phyloP scores from a whole-genome alignment of 2,797 vertebrate species.

The Typhlichthys subterraneus region DNA sequence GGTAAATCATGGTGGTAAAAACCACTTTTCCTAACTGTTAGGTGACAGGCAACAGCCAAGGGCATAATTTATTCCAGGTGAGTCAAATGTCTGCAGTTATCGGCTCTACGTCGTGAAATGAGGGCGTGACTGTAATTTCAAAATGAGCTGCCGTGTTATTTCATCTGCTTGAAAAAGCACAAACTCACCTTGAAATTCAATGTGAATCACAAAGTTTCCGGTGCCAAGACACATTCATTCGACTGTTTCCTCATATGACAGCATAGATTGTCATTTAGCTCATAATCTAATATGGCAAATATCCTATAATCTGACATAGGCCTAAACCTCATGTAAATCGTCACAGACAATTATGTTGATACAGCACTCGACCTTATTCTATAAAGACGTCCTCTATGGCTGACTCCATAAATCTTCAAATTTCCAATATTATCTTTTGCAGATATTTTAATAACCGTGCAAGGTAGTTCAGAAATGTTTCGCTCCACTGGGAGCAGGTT shows the following conservation, averaged over 20 bases:
- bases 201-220: slow-evolving; percentile 21
- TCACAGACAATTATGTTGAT: background rate
- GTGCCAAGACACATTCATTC: no score
- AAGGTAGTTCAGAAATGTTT: slow-evolving; percentile 66
- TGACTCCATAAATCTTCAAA: slow-evolving; percentile 10
- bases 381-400: slow-evolving; percentile 1
- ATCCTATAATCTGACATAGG: no score
- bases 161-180: no score
- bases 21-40: slow-evolving; percentile 1
- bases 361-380: slow-evolving; percentile 2
- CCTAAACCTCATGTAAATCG: background rate
- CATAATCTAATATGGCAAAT: no score
- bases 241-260: background rate
- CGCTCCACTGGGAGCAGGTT: slow-evolving; percentile 43
- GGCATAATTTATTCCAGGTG: background rate
- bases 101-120: slow-evolving; percentile 18
- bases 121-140: slow-evolving; percentile 22
- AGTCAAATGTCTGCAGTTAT: slow-evolving; percentile 32
- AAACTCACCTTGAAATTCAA: background rate
- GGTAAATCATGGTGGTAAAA: background rate
- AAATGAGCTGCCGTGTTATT: background rate
- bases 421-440: slow-evolving; percentile 59
- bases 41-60: background rate
- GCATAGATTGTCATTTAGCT: background rate
- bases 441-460: slow-evolving; percentile 51